phyloP scores from a whole-genome alignment of 2,888 invertebrate species.

The Laspeyria flexula region DNA sequence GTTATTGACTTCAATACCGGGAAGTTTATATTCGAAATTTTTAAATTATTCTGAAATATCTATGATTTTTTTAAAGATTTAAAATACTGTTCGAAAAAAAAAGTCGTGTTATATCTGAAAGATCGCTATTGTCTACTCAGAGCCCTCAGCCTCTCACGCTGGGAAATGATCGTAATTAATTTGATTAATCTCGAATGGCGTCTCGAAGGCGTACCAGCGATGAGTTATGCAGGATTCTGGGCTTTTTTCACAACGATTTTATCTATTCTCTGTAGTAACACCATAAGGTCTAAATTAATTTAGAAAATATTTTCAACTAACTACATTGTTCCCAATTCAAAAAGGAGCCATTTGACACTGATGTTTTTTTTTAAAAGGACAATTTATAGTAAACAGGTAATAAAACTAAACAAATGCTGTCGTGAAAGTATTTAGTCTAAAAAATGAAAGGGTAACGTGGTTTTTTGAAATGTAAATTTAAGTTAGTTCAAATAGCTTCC shows the following conservation, averaged over 20 bases:
- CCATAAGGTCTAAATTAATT: not conserved
- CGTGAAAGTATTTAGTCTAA: constrained; percentile 9
- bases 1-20: not conserved
- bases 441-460: constrained; percentile 9
- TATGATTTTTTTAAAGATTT: too few relatives aligned
- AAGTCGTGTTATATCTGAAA: constrained; percentile 3
- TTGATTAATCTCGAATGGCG: constrained; percentile 72
- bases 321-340: too few relatives aligned
- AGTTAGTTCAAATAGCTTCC: too few relatives aligned
- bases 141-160: constrained; percentile 52
- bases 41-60: not conserved
- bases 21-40: not conserved
- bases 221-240: constrained; percentile 66
- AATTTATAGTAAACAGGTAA: constrained; percentile 38
- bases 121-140: constrained; percentile 27
- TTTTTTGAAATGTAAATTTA: constrained; percentile 21
- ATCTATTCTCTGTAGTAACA: constrained; percentile 25
- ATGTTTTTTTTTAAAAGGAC: constrained; percentile 19
- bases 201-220: constrained; percentile 63
- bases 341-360: constrained; percentile 29
- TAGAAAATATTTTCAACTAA: too few relatives aligned
- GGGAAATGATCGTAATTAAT: constrained; percentile 75
- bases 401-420: constrained; percentile 17
- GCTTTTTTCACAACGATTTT: constrained; percentile 35
- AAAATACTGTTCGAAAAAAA: not conserved